Evolutionary conservation across 2,888 invertebrate species (phyloP).

Genomic region (Lamellibrachia satsuma): DNA sequence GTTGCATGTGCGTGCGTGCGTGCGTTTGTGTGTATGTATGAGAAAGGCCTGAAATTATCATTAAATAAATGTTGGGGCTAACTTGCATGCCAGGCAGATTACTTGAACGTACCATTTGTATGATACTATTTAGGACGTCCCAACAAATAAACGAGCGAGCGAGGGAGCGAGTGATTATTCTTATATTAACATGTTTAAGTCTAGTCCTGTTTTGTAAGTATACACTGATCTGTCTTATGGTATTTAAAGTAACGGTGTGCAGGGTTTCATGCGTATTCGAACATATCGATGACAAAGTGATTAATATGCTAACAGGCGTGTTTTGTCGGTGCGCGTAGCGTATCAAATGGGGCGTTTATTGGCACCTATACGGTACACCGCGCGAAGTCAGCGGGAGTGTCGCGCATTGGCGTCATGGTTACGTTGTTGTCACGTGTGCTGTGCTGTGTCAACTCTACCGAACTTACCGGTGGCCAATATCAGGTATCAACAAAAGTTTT

Average conservation of each 20-base stretch:
- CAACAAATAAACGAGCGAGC: too few relatives aligned
- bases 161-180: too few relatives aligned
- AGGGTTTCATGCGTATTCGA: background rate
- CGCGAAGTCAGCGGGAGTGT: background rate
- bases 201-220: background rate
- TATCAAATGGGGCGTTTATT: background rate
- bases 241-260: background rate
- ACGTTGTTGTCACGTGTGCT: background rate
- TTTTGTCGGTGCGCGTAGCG: background rate
- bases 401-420: constrained; percentile 9
- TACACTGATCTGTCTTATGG: background rate
- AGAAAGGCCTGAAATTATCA: too few relatives aligned
- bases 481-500: background rate
- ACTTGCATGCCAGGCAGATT: too few relatives aligned
- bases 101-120: too few relatives aligned
- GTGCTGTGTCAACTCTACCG: background rate
- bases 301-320: background rate
- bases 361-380: background rate
- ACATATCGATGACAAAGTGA: background rate
- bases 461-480: background rate
- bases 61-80: too few relatives aligned
- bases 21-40: too few relatives aligned
- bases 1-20: too few relatives aligned
- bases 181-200: too few relatives aligned
- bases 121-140: too few relatives aligned